phyloP scores from a whole-genome alignment of 2,888 invertebrate genomes.

The Eilema griseolum region DNA sequence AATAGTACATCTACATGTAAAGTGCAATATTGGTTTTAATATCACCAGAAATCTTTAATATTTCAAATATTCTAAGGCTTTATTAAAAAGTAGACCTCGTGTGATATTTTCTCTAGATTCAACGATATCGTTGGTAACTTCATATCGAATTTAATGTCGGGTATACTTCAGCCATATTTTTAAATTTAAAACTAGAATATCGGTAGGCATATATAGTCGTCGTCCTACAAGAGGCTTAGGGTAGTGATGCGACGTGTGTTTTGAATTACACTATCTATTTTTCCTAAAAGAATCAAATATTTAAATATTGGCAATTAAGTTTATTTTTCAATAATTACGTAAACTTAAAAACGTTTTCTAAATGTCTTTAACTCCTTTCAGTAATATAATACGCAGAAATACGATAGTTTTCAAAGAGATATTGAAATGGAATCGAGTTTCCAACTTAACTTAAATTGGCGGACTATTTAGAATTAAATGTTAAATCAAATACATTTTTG shows the following conservation, averaged over 20 bases:
- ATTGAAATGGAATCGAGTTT: slow-evolving; percentile 25
- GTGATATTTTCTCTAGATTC: no score
- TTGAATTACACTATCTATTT: no score
- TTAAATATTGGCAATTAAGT: slow-evolving; percentile 20
- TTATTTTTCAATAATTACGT: slow-evolving; percentile 16
- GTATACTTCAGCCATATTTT: background rate
- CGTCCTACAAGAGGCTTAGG: no score
- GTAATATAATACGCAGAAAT: background rate
- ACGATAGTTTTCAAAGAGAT: background rate
- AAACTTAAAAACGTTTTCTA: background rate
- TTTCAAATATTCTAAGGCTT: background rate
- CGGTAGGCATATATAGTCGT: no score
- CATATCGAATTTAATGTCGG: background rate
- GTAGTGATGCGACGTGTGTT: no score
- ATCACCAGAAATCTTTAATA: background rate
- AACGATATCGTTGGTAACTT: background rate
- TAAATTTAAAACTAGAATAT: no score
- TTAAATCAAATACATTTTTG: slow-evolving; percentile 23
- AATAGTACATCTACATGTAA: background rate
- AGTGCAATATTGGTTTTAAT: slow-evolving; percentile 5
- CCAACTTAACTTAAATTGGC: slow-evolving; percentile 25
- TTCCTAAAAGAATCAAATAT: no score
- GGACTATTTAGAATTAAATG: slow-evolving; percentile 31
- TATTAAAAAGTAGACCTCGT: slow-evolving; percentile 1
- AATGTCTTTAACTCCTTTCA: background rate